Evolutionary conservation across 2,888 invertebrate genomes (phyloP).

Genomic region (Drosophila affinis): DNA sequence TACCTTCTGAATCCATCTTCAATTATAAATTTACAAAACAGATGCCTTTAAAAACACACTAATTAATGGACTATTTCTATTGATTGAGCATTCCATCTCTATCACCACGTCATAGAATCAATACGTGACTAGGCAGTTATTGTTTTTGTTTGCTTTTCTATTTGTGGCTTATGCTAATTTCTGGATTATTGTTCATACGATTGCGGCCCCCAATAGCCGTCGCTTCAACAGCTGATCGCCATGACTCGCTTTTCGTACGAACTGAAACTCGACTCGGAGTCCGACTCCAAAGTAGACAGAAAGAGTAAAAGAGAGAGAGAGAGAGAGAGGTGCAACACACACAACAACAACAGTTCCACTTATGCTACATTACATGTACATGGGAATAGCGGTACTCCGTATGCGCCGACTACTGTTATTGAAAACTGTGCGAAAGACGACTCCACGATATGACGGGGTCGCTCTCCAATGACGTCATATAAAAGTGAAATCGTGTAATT

Average conservation of each 20-base stretch:
- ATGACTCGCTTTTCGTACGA: conserved; percentile 26
- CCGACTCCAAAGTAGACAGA: neutral
- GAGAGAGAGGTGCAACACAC: neutral
- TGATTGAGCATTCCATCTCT: neutral
- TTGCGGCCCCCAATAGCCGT: conserved; percentile 2
- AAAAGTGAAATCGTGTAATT: conserved; percentile 68
- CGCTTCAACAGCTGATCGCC: conserved; percentile 32
- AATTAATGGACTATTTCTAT: neutral
- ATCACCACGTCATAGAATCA: conserved; percentile 25
- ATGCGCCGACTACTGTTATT: neutral
- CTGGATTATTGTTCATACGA: conserved; percentile 1
- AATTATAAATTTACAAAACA: neutral
- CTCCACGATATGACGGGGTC: conserved; percentile 40
- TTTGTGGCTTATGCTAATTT: conserved; percentile 13
- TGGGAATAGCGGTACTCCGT: neutral
- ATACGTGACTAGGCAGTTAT: conserved; percentile 19
- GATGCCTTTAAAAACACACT: neutral
- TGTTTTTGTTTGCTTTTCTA: conserved; percentile 2
- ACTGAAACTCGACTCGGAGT: conserved; percentile 1
- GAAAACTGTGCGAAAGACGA: conserved; percentile 4
- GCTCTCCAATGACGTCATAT: conserved; percentile 65
- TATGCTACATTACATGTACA: neutral
- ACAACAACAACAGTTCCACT: neutral
- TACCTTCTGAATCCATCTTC: neutral
- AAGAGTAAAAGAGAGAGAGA: neutral